Conservation (phyloP, 35 echinoderm and acorn worm genomes). For the Ptychodera flava region DNA sequence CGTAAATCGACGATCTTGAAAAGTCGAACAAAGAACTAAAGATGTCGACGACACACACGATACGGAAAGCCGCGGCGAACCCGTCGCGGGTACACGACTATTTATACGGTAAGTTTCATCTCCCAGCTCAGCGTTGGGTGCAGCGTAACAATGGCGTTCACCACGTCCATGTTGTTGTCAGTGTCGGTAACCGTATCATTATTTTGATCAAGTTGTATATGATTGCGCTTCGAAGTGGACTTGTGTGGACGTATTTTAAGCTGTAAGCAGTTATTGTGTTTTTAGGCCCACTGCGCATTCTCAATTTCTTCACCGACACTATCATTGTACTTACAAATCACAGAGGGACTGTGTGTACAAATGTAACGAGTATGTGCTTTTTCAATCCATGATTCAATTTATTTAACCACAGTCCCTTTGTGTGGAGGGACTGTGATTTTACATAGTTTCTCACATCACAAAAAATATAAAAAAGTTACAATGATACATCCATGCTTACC, state of each 20-base stretch:
- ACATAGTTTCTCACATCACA: too few relatives aligned
- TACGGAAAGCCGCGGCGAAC: conserved; percentile 64
- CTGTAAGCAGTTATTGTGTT: background rate
- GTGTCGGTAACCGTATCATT: background rate
- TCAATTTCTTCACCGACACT: background rate
- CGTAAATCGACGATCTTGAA: background rate
- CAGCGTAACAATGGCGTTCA: background rate
- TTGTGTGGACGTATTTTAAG: background rate
- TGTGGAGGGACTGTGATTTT: too few relatives aligned
- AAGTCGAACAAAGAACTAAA: conserved; percentile 9
- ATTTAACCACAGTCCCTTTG: too few relatives aligned
- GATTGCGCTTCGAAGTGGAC: too few relatives aligned
- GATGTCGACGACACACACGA: conserved; percentile 83
- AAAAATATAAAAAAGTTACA: too few relatives aligned
- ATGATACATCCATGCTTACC: too few relatives aligned
- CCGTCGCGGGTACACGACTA: conserved; percentile 93
- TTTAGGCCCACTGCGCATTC: background rate
- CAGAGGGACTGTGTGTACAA: too few relatives aligned
- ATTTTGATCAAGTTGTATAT: background rate
- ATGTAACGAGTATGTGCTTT: too few relatives aligned
- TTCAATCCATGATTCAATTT: too few relatives aligned
- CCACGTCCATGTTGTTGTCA: background rate
- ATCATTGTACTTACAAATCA: too few relatives aligned
- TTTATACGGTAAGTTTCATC: conserved; percentile 76
- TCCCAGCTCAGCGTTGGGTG: background rate